Conservation (phyloP, 1,140 invertebrate genomes). For the Drosophila orena region DNA sequence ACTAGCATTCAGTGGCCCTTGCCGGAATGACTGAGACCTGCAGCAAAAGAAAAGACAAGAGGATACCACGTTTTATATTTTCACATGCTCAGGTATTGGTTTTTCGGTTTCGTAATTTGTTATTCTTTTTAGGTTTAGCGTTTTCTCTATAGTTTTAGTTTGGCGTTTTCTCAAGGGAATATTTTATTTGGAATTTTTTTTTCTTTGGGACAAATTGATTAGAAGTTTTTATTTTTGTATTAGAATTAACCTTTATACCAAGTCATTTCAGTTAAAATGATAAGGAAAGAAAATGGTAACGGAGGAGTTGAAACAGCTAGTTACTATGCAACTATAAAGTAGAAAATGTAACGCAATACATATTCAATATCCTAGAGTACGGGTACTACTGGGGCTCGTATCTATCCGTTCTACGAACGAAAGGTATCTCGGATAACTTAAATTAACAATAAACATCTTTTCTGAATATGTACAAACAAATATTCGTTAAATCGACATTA, state of each 20-base stretch:
- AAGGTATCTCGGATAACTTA: neutral
- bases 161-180: conserved; percentile 16
- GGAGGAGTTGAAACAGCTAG: neutral
- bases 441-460: neutral
- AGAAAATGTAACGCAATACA: conserved; percentile 12
- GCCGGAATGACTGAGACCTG: conserved; percentile 94
- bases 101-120: conserved; percentile 27
- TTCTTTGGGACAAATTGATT: conserved; percentile 53
- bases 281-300: conserved; percentile 9
- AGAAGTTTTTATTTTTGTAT: conserved; percentile 17
- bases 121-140: conserved; percentile 16
- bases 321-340: conserved; percentile 27
- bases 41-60: conserved; percentile 90
- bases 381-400: conserved; percentile 5
- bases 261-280: conserved; percentile 30
- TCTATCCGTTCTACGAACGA: conserved; percentile 1
- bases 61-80: conserved; percentile 85
- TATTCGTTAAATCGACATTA: neutral
- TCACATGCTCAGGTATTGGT: conserved; percentile 75
- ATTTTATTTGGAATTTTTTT: conserved; percentile 24
- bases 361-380: conserved; percentile 18
- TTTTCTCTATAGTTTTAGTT: neutral
- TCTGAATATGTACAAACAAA: conserved; percentile 8
- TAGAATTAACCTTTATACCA: conserved; percentile 13
- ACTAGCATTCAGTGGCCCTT: conserved; percentile 87